Base-by-base conservation (phyloP, 23 tunicate genomes). In the Aplidium turbinatum region DNA sequence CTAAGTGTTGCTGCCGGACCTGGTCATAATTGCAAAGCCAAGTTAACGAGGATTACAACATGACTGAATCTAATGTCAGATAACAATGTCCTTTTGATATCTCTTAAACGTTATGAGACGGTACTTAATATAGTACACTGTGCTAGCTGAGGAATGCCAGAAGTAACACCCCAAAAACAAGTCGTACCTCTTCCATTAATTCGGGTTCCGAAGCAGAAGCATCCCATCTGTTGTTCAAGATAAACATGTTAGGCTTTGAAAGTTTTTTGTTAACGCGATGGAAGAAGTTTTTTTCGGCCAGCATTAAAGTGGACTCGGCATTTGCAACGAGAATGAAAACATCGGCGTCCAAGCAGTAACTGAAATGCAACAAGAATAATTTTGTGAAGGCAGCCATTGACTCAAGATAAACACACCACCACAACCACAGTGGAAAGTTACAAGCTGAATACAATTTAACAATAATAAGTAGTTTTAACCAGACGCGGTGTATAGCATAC, bases 151-250 rank as follows among this genome's bases (percentile, higher is more conserved):
- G n/a, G n/a, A n/a, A n/a, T n/a, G n/a, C n/a, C n/a, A n/a, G n/a
- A n/a, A n/a, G n/a, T n/a, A n/a, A n/a, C n/a, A n/a, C n/a, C n/a
- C n/a, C n/a, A n/a, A n/a, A n/a, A n/a, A n/a, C n/a, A n/a, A n/a
- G n/a, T n/a, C n/a, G n/a, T 35, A 88, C 96, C 81, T 91, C 78
- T 56, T 91, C 83, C 98, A 91, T 93, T 1, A 70, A 33, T 62
- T 85, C 98, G 2, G 98, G 98, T 38, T 85, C 93, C 5, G 93
- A 73, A 19, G 93, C 93, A 23, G 98, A 85, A 16, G 93, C 93
- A 75, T 93, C 98, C 98, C 98, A 93, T 63, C 93, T 70, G 40
- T 93, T 93, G 78, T 93, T 81, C 21, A 93, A 54, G 0, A 93
- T 93, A 48, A 93, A 93, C 1, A 93, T 85, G 79, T 93, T 93